These are phyloP conservation scores for Anabas testudineus DNA, from an alignment of 2,797 vertebrate species.

Conservation along the genomic window DNA sequence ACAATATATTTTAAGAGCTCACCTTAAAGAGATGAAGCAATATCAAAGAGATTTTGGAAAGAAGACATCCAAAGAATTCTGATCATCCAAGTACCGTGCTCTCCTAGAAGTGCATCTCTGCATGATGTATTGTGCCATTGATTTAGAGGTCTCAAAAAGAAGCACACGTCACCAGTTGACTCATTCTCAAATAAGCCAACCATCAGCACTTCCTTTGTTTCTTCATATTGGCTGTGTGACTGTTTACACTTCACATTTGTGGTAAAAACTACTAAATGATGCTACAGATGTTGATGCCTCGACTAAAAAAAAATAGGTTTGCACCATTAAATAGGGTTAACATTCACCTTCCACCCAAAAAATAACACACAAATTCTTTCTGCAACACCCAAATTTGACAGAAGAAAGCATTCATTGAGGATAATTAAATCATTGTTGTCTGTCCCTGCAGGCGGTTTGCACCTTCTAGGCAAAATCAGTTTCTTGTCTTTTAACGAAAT, in stretches of 20 bases:
- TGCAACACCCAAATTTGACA: constrained; percentile 43
- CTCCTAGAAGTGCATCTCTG: constrained; percentile 28
- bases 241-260: constrained; percentile 17
- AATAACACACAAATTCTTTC: constrained; percentile 23
- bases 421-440: constrained; percentile 67
- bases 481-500: constrained; percentile 69
- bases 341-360: constrained; percentile 7
- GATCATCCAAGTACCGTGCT: constrained; percentile 33
- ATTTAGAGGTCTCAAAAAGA: constrained; percentile 45
- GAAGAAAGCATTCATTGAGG: constrained; percentile 55
- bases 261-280: constrained; percentile 27
- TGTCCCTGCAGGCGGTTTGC: constrained; percentile 48
- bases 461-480: constrained; percentile 59
- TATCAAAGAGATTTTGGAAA: constrained; percentile 35
- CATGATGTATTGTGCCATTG: constrained; percentile 60
- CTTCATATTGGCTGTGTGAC: constrained; percentile 15
- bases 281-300: constrained; percentile 33
- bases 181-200: constrained; percentile 20
- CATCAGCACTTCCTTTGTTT: constrained; percentile 28
- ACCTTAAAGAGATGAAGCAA: constrained; percentile 30
- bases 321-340: constrained; percentile 39
- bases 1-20: constrained; percentile 29
- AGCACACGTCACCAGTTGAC: constrained; percentile 28
- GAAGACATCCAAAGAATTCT: constrained; percentile 34
- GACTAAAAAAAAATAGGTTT: constrained; percentile 29